Conservation (phyloP, 2,888 invertebrate genomes). For the Drosophila nigritarsus region DNA sequence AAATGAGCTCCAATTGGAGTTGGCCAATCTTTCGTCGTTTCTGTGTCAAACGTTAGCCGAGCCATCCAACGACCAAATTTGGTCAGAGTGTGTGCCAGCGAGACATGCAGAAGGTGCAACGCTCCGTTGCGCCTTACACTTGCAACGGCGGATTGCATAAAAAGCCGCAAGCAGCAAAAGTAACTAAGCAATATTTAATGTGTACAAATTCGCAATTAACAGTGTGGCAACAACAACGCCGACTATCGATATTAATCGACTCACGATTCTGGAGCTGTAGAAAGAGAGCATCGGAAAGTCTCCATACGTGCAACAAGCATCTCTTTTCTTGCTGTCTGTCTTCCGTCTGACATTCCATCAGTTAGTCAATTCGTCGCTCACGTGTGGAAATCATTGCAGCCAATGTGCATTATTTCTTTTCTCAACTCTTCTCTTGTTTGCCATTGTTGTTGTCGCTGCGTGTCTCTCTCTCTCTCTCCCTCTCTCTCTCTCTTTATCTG, state of each 20-base stretch:
- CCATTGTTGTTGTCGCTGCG: conserved; percentile 1
- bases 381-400: conserved; percentile 70
- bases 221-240: neutral
- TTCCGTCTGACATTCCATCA: conserved; percentile 34
- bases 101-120: conserved; percentile 65
- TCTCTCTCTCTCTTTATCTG: neutral
- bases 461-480: neutral
- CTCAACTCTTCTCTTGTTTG: conserved; percentile 32
- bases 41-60: conserved; percentile 69
- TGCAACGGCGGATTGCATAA: conserved; percentile 58
- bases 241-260: neutral
- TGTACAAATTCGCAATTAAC: conserved; percentile 5
- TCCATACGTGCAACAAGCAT: neutral
- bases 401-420: conserved; percentile 70
- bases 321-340: neutral
- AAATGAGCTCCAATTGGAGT: conserved; percentile 55
- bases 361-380: conserved; percentile 57
- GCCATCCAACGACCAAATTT: conserved; percentile 46
- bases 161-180: conserved; percentile 40
- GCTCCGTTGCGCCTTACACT: conserved; percentile 71
- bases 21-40: conserved; percentile 63
- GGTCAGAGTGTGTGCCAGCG: conserved; percentile 18
- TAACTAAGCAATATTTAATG: conserved; percentile 21
- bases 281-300: conserved; percentile 6
- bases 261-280: neutral